These are phyloP conservation scores for Epinephelus cyanopodus DNA, from an alignment of 2,113 vertebrate genomes.

Conservation along the genomic window DNA sequence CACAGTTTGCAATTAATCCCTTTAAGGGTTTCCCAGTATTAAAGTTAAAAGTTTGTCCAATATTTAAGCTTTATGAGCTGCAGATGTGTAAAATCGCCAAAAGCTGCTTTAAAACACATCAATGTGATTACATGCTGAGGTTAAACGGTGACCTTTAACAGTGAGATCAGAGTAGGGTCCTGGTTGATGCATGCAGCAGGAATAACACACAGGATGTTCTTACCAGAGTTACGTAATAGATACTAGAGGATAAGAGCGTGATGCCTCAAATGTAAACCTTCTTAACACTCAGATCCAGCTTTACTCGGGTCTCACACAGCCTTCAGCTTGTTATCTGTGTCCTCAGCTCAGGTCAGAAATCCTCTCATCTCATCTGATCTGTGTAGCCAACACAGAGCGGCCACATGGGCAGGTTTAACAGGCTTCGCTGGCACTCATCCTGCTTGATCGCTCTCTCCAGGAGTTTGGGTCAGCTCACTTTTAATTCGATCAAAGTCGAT, in stretches of 20 bases:
- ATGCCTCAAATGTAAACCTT: neutral
- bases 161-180: neutral
- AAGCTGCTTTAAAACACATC: neutral
- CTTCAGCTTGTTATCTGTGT: slow-evolving; percentile 46
- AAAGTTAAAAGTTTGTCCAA: neutral
- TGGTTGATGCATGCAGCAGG: neutral
- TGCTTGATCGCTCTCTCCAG: neutral
- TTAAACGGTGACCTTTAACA: neutral
- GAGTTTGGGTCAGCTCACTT: neutral
- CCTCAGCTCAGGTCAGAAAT: slow-evolving; percentile 54
- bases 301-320: neutral
- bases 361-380: slow-evolving; percentile 33
- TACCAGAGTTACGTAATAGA: slow-evolving; percentile 8
- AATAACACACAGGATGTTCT: slow-evolving; percentile 1
- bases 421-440: slow-evolving; percentile 14
- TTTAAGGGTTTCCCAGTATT: neutral
- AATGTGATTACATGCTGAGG: neutral
- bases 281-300: slow-evolving; percentile 13
- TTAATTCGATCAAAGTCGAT: neutral
- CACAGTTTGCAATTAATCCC: neutral
- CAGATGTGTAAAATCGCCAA: neutral
- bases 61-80: neutral
- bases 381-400: slow-evolving; percentile 12
- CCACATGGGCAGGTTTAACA: slow-evolving; percentile 41
- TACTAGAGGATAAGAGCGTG: slow-evolving; percentile 6